A percentile compares a stretch with the other conserved stretches of the same genome.
phyloP scores from a whole-genome alignment of 2,113 vertebrate genomes.

The Gasterosteus nipponicus region DNA sequence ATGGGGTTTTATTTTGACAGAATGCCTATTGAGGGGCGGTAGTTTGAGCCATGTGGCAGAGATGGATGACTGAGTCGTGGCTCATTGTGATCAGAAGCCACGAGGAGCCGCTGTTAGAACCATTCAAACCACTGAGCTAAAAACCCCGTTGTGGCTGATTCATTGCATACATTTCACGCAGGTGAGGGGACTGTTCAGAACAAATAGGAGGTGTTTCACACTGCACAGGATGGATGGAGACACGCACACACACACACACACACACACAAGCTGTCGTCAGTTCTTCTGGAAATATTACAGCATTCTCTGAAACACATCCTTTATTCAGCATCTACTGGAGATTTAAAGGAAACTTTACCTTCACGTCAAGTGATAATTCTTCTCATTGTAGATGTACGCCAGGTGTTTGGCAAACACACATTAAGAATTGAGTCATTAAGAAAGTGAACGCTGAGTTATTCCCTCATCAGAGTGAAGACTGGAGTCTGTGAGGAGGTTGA shows the following conservation, averaged over 20 bases:
- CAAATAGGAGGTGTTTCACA: background rate
- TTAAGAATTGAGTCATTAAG: conserved; percentile 16
- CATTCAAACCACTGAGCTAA: conserved; percentile 10
- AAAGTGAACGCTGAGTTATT: conserved; percentile 18
- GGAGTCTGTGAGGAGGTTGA: conserved; percentile 20
- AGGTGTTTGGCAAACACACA: background rate
- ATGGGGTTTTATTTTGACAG: conserved; percentile 28
- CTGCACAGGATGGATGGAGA: background rate
- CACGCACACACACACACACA: background rate
- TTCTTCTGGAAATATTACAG: background rate
- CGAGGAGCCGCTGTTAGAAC: conserved; percentile 8
- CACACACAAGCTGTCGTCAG: background rate
- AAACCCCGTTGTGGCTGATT: conserved; percentile 15
- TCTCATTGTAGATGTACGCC: background rate
- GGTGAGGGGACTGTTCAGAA: background rate
- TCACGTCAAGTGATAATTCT: too few relatives aligned
- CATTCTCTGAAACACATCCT: background rate
- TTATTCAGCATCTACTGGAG: background rate
- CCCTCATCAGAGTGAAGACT: conserved; percentile 19
- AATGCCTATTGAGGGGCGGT: background rate
- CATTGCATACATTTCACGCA: background rate
- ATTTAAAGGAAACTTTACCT: background rate
- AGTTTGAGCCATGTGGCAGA: conserved; percentile 11
- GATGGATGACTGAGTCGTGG: conserved; percentile 11
- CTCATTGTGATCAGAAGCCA: conserved; percentile 28